phyloP scores from a whole-genome alignment of 2,888 invertebrate species.

The Selenia dentaria region DNA sequence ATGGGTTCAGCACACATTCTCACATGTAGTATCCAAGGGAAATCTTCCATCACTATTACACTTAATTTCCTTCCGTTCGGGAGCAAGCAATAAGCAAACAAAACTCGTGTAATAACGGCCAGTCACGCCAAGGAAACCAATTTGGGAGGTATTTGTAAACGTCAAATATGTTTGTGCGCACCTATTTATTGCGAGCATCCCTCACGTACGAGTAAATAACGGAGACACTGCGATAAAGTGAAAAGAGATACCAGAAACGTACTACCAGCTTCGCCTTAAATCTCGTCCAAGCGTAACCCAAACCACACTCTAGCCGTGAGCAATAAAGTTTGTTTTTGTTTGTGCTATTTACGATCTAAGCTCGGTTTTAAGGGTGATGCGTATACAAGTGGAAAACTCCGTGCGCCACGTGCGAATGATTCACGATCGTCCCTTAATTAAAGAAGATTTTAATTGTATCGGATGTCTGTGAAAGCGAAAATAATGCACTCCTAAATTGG shows the following conservation, averaged over 20 bases:
- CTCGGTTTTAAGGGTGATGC: constrained; percentile 57
- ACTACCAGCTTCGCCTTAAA: constrained; percentile 62
- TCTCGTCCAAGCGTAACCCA: constrained; percentile 38
- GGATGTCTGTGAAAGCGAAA: constrained; percentile 84
- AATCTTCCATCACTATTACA: constrained; percentile 43
- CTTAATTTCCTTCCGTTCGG: constrained; percentile 48
- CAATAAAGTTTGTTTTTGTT: constrained; percentile 58
- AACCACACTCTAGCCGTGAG: constrained; percentile 49
- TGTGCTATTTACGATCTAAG: constrained; percentile 45
- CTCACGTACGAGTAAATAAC: constrained; percentile 83
- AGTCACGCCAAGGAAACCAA: constrained; percentile 79
- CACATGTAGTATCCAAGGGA: constrained; percentile 25
- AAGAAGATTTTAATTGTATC: constrained; percentile 86
- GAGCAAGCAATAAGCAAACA: constrained; percentile 69
- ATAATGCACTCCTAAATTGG: constrained; percentile 84
- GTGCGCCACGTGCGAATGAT: constrained; percentile 85
- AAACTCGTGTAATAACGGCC: constrained; percentile 72
- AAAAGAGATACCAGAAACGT: constrained; percentile 78
- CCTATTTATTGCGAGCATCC: constrained; percentile 83
- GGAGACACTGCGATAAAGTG: constrained; percentile 82
- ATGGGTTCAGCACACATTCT: no score
- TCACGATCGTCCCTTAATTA: constrained; percentile 84
- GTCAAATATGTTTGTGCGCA: constrained; percentile 82
- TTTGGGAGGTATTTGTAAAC: constrained; percentile 81
- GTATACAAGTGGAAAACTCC: constrained; percentile 81